A percentile compares a stretch with the other conserved stretches of the same genome.
These are phyloP conservation scores for Embidobia sp. DNA, from an alignment of 2,888 invertebrate genomes.

Conservation along the genomic window DNA sequence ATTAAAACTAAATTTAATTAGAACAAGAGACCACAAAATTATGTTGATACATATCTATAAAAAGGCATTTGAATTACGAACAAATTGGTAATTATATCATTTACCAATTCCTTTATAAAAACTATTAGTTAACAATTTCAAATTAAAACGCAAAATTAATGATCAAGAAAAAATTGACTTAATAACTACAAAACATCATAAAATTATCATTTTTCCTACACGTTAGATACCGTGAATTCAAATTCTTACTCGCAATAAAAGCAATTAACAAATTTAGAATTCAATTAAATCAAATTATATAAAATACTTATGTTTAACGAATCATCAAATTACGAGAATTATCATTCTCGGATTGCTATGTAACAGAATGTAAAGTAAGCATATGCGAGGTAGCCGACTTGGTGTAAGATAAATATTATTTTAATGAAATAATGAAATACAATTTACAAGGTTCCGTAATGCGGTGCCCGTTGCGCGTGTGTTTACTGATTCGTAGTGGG, in stretches of 20 bases:
- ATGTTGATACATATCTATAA: too few species aligned
- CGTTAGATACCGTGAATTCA: too few species aligned
- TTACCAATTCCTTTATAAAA: too few species aligned
- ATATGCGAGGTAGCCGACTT: constrained; percentile 56
- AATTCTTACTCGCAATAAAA: neutral
- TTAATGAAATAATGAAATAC: constrained; percentile 67
- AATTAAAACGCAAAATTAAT: too few species aligned
- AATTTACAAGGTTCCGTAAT: constrained; percentile 63
- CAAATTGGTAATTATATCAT: too few species aligned
- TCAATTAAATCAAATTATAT: constrained; percentile 18
- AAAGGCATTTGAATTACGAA: too few species aligned
- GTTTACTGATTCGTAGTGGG: constrained; percentile 58
- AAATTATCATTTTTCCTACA: too few species aligned
- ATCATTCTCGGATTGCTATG: constrained; percentile 35
- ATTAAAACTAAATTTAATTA: too few species aligned
- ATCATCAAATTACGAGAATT: constrained; percentile 54
- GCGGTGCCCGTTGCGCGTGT: constrained; percentile 46
- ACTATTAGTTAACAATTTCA: too few species aligned
- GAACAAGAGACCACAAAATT: too few species aligned
- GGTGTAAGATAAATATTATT: constrained; percentile 62
- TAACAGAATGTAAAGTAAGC: constrained; percentile 56
- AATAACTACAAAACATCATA: too few species aligned
- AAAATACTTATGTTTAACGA: constrained; percentile 39
- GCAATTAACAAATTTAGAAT: constrained; percentile 9
- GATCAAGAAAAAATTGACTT: too few species aligned